phyloP scores from a whole-genome alignment of 1,140 invertebrate species.

The Oryctes rhinoceros region DNA sequence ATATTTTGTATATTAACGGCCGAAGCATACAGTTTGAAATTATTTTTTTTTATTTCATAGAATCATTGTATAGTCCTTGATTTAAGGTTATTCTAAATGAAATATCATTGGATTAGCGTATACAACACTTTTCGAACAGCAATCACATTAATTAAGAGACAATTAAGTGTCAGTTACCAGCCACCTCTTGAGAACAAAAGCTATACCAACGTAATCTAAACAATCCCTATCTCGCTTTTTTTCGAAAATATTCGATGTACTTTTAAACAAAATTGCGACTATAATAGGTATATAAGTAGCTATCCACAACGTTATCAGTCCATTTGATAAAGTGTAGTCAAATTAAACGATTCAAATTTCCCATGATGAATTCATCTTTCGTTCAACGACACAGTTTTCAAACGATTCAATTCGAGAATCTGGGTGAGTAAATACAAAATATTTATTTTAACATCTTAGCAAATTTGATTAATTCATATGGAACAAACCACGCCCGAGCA shows the following conservation, averaged over 20 bases:
- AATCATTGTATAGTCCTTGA: neutral
- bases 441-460: neutral
- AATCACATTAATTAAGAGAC: constrained; percentile 4
- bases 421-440: neutral
- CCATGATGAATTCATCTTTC: neutral
- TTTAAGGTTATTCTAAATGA: neutral
- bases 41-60: too few relatives aligned
- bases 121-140: neutral
- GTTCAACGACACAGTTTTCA: neutral
- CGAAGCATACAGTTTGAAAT: too few relatives aligned
- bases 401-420: neutral
- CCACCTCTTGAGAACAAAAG: constrained; percentile 8
- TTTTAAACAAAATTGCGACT: neutral
- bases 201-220: neutral
- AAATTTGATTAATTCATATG: neutral
- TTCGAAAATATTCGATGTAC: neutral
- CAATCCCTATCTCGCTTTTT: neutral
- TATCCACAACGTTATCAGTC: neutral
- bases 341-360: constrained; percentile 9
- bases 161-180: constrained; percentile 27
- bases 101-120: neutral
- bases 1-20: too few relatives aligned
- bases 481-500: neutral
- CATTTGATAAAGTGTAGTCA: constrained; percentile 14
- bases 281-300: constrained; percentile 4